These are phyloP conservation scores for Scaptodrosophila latifasciaeformis DNA, from an alignment of 2,888 invertebrate genomes.

Conservation along the genomic window DNA sequence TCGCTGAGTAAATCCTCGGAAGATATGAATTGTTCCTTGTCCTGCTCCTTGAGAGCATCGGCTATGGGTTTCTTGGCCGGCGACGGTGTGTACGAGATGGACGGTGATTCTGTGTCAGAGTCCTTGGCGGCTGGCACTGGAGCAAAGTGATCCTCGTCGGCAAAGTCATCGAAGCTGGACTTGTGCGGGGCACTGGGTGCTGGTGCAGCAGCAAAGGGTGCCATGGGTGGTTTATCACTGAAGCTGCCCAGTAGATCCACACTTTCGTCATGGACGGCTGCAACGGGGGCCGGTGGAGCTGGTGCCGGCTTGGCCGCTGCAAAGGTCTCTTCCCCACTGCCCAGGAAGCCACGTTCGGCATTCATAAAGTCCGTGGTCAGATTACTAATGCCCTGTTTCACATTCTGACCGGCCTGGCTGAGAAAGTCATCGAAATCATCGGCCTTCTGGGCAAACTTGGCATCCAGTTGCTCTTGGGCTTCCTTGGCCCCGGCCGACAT, in stretches of 20 bases:
- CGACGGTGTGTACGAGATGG: conserved; percentile 72
- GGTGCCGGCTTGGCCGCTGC: not conserved
- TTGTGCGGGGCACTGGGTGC: conserved; percentile 42
- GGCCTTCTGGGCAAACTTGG: conserved; percentile 66
- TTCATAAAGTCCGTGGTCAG: conserved; percentile 71
- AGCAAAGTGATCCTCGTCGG: conserved; percentile 39
- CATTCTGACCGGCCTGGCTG: conserved; percentile 40
- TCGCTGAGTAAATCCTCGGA: conserved; percentile 74
- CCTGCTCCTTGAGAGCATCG: conserved; percentile 72
- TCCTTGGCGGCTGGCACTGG: conserved; percentile 49
- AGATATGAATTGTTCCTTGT: conserved; percentile 74
- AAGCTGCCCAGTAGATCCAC: conserved; percentile 51
- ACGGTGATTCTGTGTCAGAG: conserved; percentile 72
- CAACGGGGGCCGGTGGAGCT: conserved; percentile 6
- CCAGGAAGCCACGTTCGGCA: conserved; percentile 61
- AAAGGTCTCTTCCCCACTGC: conserved; percentile 21
- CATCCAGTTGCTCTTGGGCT: conserved; percentile 67
- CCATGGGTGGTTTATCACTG: conserved; percentile 21
- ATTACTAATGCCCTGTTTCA: conserved; percentile 58
- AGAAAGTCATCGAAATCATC: conserved; percentile 67
- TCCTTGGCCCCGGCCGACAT: conserved; percentile 70
- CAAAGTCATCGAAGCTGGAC: conserved; percentile 36
- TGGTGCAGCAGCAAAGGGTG: conserved; percentile 37
- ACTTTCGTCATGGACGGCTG: conserved; percentile 16
- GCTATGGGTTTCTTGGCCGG: conserved; percentile 72